A percentile compares a stretch with the other conserved stretches of the same genome.
Evolutionary conservation across 2,797 vertebrate species (phyloP).

Genomic region (Furcifer pardalis): DNA sequence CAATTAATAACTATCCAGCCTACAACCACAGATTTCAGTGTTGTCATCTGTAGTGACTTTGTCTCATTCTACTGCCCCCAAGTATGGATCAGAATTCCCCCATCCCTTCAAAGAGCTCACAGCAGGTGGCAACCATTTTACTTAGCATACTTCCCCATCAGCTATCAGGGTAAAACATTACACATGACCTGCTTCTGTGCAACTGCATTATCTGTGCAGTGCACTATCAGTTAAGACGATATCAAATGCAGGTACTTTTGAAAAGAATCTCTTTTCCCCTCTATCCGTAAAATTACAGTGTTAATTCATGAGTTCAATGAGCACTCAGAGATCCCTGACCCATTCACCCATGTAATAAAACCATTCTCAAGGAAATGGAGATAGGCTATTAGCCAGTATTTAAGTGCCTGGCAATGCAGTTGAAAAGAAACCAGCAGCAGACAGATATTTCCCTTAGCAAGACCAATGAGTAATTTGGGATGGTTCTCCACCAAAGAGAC

Average conservation of each 20-base stretch:
- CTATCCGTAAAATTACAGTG: conserved; percentile 58
- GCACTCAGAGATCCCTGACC: conserved; percentile 39
- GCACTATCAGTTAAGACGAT: background rate
- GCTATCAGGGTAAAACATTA: background rate
- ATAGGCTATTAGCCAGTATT: conserved; percentile 11
- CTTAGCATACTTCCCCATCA: background rate
- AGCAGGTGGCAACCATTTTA: background rate
- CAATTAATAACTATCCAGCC: background rate
- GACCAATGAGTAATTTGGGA: conserved; percentile 15
- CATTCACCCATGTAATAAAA: conserved; percentile 25
- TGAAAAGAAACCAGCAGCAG: background rate
- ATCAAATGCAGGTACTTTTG: conserved; percentile 45
- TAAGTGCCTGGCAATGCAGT: background rate
- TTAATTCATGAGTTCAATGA: conserved; percentile 63
- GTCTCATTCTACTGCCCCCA: background rate
- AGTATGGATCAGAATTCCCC: background rate
- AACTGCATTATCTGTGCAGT: conserved; percentile 2
- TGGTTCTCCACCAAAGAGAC: conserved; percentile 36
- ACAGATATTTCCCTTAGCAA: conserved; percentile 39
- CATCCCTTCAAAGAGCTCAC: background rate
- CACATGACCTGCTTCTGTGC: conserved; percentile 37
- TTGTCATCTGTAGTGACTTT: background rate
- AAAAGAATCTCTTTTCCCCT: conserved; percentile 49
- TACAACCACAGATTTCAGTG: background rate
- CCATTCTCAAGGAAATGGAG: background rate